These are phyloP conservation scores for Helarctos malayanus DNA, from an alignment of 2,797 vertebrate species.

Conservation along the genomic window DNA sequence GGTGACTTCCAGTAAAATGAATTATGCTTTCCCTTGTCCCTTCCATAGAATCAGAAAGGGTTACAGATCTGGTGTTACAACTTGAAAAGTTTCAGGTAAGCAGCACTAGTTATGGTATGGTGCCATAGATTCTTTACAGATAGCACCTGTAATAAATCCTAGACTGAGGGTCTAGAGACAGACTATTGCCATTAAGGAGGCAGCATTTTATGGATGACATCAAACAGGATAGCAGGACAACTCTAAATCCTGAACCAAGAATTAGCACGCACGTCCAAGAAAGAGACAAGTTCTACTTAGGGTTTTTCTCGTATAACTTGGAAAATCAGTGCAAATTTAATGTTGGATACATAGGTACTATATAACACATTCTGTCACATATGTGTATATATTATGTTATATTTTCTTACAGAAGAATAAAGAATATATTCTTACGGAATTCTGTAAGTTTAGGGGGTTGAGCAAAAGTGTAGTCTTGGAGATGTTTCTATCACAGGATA, in stretches of 20 bases:
- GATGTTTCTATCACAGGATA: conserved; percentile 41
- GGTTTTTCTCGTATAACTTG: conserved; percentile 21
- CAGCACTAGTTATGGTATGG: background rate
- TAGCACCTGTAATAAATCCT: conserved; percentile 27
- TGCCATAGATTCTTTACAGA: conserved; percentile 45
- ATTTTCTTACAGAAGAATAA: background rate
- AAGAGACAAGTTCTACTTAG: conserved; percentile 31
- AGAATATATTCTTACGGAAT: background rate
- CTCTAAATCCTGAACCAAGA: conserved; percentile 36
- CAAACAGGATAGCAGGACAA: background rate
- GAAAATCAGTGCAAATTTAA: conserved; percentile 47
- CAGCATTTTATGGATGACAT: conserved; percentile 9
- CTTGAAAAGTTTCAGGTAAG: conserved; percentile 52
- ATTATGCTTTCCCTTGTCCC: background rate
- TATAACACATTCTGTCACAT: background rate
- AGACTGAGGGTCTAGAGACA: conserved; percentile 12
- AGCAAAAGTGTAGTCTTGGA: background rate
- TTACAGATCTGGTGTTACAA: background rate
- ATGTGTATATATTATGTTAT: background rate
- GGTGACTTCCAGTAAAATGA: background rate
- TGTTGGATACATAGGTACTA: background rate
- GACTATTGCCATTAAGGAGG: background rate
- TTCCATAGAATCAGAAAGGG: background rate
- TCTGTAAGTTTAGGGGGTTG: background rate
- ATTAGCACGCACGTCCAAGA: background rate